A percentile compares a stretch with the other conserved stretches of the same genome.
Conservation (phyloP, 1,140 invertebrate genomes). For the Tachypleus tridentatus region DNA sequence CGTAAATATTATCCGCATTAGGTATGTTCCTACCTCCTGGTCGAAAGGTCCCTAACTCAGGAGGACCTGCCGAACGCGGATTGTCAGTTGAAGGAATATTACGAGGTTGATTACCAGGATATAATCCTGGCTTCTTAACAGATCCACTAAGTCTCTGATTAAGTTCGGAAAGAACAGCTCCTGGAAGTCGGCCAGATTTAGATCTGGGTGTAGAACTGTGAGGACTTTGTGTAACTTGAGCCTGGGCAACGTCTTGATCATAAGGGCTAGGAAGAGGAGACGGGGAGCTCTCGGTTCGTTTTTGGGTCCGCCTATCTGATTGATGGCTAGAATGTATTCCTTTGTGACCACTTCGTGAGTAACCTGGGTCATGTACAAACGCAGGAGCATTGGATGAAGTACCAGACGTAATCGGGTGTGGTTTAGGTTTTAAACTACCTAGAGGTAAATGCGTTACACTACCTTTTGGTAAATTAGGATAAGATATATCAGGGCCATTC, state of each 20-base stretch:
- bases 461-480: neutral
- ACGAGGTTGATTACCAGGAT: conserved; percentile 3
- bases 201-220: conserved; percentile 6
- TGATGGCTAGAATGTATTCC: conserved; percentile 6
- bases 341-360: too few species aligned
- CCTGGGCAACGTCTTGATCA: neutral
- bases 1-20: conserved; percentile 18
- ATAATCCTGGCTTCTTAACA: neutral
- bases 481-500: conserved; percentile 20
- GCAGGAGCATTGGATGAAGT: conserved; percentile 1
- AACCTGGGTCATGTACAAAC: too few species aligned
- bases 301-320: conserved; percentile 1
- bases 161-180: conserved; percentile 11
- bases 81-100: conserved; percentile 10
- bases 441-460: conserved; percentile 1
- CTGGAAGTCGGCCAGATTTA: conserved; percentile 9
- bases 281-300: neutral
- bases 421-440: conserved; percentile 3
- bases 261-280: conserved; percentile 16
- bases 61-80: conserved; percentile 11
- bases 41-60: conserved; percentile 4
- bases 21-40: conserved; percentile 1
- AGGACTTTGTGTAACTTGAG: conserved; percentile 2
- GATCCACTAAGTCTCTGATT: conserved; percentile 9
- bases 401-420: conserved; percentile 4